These are phyloP conservation scores for Epinotia ramella DNA, from an alignment of 2,888 invertebrate species.

Conservation along the genomic window DNA sequence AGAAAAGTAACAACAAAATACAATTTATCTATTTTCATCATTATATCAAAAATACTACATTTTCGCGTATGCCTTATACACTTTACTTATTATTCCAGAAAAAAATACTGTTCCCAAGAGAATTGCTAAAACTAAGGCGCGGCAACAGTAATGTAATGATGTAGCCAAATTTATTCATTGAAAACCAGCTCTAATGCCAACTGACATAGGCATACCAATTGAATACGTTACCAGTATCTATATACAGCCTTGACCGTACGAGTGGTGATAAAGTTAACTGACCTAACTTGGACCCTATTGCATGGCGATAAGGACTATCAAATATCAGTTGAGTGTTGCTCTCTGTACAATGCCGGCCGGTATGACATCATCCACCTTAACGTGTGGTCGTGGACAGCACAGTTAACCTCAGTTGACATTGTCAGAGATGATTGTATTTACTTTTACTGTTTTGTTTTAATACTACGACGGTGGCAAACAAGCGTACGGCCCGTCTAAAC, in stretches of 20 bases:
- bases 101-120: not conserved
- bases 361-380: slow-evolving; percentile 33
- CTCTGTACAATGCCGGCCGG: slow-evolving; percentile 14
- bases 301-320: not conserved
- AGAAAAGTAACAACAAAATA: no score
- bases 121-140: not conserved
- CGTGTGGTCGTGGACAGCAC: not conserved
- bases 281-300: not conserved
- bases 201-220: slow-evolving; percentile 18
- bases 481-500: no score
- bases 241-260: slow-evolving; percentile 38
- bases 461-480: no score
- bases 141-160: no score
- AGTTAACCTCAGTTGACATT: slow-evolving; percentile 1
- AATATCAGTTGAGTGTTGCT: not conserved
- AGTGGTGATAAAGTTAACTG: not conserved
- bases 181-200: slow-evolving; percentile 8
- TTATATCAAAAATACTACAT: no score
- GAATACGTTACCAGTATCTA: slow-evolving; percentile 19
- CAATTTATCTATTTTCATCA: no score
- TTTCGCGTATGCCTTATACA: no score
- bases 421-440: not conserved
- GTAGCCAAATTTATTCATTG: slow-evolving; percentile 17
- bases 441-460: not conserved
- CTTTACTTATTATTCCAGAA: not conserved